Base-by-base conservation (phyloP, 2,888 invertebrate species). In the Tuta absoluta region DNA sequence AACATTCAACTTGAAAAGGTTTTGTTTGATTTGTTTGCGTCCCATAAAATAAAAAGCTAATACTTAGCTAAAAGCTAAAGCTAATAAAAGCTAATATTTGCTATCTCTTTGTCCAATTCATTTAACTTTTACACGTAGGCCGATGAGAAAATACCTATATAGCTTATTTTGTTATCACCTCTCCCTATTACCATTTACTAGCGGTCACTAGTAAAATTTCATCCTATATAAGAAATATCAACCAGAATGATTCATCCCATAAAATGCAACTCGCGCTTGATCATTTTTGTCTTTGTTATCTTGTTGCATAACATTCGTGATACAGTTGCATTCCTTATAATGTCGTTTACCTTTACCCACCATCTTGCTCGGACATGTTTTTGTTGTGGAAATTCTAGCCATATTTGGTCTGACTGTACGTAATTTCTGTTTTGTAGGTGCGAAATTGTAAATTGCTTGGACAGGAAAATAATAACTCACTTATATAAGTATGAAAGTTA, bases 271-370 rank as follows among this genome's bases (percentile, higher is more conserved):
- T 17, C 56, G 24, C 33, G 33, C 56, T 56, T 28, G 56, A 17
- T 33, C 56, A 17, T 56, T 56, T 56, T 56, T 33, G 17, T 56
- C n/a, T 7, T 33, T 33, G 33, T 33, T 12, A 33, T 38, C 19
- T 41, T 21, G 58, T 58, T 59, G 59, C 59, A 59, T 59, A 59
- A 59, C 41, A 38, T 38, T 12, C 17, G 38, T 59, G 41, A 38
- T 59, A 59, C 60, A 60, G 60, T 45, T 45, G 45, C 48, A 45
- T 45, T 45, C 60, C 60, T 24, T 60, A 33, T 37, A 60, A 60
- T 60, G 60, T 60, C 60, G 48, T 60, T 60, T 60, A 60, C 60
- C 60, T 58, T 58, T 23, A 19, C 21, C 37, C 21, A 21, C 21
- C 58, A 58, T 58, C 58, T 58, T 58, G 58, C 8, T 19, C 5